Evolutionary conservation across 2,888 invertebrate genomes (phyloP).

Genomic region (Cybosia mesomella): DNA sequence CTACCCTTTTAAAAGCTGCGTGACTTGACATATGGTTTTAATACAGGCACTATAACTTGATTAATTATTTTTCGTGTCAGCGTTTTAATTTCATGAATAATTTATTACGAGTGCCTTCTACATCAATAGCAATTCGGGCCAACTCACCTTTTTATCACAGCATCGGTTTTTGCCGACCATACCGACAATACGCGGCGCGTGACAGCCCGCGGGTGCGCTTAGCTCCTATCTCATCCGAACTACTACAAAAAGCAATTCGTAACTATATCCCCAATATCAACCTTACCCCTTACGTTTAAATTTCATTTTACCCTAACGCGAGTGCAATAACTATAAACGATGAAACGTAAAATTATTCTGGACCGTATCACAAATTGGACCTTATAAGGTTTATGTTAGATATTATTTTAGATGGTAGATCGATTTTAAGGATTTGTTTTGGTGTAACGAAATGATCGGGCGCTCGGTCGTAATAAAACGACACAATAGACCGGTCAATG

Average conservation of each 20-base stretch:
- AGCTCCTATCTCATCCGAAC: conserved; percentile 67
- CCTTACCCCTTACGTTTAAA: conserved; percentile 33
- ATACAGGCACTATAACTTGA: conserved; percentile 22
- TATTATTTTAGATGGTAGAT: conserved; percentile 39
- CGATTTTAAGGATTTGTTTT: conserved; percentile 60
- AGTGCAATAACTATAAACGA: conserved; percentile 33
- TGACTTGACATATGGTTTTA: background rate
- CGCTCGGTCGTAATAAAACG: conserved; percentile 71
- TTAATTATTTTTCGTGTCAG: conserved; percentile 39
- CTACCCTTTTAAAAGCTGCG: background rate
- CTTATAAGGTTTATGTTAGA: conserved; percentile 42
- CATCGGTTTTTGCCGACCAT: conserved; percentile 66
- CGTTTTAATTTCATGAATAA: conserved; percentile 44
- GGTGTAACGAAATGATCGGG: conserved; percentile 72
- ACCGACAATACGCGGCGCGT: conserved; percentile 76
- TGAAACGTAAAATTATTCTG: conserved; percentile 40
- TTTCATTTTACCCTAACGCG: conserved; percentile 17
- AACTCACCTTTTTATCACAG: conserved; percentile 65
- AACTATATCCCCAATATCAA: conserved; percentile 39
- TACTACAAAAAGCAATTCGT: conserved; percentile 61
- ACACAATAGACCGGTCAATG: conserved; percentile 77
- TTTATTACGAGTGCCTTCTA: conserved; percentile 49
- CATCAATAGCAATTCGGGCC: conserved; percentile 48
- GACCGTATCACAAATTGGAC: conserved; percentile 41
- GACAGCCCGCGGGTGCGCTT: conserved; percentile 82